Evolutionary conservation across 1,140 invertebrate genomes (phyloP), one percentile per base, ranked within the genome.

Genomic region (Anthonomus grandis): DNA sequence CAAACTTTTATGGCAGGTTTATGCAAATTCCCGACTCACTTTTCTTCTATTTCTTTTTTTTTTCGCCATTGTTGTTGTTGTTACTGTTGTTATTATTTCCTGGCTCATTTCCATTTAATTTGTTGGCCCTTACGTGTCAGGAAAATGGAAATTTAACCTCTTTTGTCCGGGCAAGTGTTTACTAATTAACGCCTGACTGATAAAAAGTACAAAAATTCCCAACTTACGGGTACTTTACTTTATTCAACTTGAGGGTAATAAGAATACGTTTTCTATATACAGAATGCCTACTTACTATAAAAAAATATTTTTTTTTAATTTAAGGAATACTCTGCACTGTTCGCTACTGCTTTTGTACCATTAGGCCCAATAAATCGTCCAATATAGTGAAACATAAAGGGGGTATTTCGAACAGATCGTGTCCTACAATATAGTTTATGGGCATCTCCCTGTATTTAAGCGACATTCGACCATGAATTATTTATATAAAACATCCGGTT

Each of bases 401-500:
- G 2, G 2, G 31, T 2, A 2, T 34, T 34, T 34, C 13, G 31
- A 34, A 34, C 1, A 2, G 31, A 13, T 12, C 10, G 1, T 34
- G 1, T 10, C 31, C 31, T 12, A 10, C 31, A 34, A 13, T 12
- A 34, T 34, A 13, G 2, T 2, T 34, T 34, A 12, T 1, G 10
- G 10, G 2, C 31, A 10, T 2, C 31, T 1, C 31, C 15, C 25
- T 41, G 24, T 31, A 57, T 57, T 57, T 49, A 57, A 57, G 49
- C 49, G 24, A 49, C 47, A 57, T 57, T 57, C 49, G 45, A 57
- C 54, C n/a, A 57, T 57, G 54, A 57, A 57, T 57, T 49, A 57
- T 57, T 57, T 57, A 57, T n/a, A n/a, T 57, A 54, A 44, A 55
- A 55, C 41, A 55, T 55, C 47, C 54, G 54, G 54, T 50, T 50